Evolutionary conservation across 2,797 vertebrate species (phyloP).

Genomic region (Myiothlypis chrysogaster): DNA sequence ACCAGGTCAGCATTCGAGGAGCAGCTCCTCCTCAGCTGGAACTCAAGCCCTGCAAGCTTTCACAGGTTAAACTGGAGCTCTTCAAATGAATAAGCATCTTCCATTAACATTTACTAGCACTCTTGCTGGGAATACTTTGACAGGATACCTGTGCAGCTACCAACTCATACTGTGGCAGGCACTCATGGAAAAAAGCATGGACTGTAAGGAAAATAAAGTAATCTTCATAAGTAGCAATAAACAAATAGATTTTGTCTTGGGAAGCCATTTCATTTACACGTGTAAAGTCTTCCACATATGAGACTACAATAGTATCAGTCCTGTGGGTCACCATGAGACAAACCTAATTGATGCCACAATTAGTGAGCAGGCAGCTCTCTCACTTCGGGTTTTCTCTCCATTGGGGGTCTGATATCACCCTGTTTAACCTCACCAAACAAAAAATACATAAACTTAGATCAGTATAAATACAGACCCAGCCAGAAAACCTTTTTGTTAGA

Average conservation of each 20-base stretch:
- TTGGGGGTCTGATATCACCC: background rate
- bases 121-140: background rate
- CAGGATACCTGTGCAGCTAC: background rate
- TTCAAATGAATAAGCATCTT: background rate
- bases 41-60: background rate
- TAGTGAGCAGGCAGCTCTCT: background rate
- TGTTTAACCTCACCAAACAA: background rate
- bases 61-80: background rate
- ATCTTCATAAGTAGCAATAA: background rate
- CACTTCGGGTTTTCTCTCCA: background rate
- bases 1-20: background rate
- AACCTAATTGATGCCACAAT: rapidly evolving
- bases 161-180: background rate
- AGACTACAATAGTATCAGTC: background rate
- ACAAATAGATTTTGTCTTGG: background rate
- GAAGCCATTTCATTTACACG: background rate
- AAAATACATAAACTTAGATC: background rate
- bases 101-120: background rate
- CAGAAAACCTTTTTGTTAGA: background rate
- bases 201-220: background rate
- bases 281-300: rapidly evolving
- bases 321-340: background rate
- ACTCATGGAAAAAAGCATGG: background rate
- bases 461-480: background rate
- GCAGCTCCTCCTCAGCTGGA: background rate